Base-by-base conservation (phyloP, 2,797 vertebrate genomes). In the Etheostoma nigrum region DNA sequence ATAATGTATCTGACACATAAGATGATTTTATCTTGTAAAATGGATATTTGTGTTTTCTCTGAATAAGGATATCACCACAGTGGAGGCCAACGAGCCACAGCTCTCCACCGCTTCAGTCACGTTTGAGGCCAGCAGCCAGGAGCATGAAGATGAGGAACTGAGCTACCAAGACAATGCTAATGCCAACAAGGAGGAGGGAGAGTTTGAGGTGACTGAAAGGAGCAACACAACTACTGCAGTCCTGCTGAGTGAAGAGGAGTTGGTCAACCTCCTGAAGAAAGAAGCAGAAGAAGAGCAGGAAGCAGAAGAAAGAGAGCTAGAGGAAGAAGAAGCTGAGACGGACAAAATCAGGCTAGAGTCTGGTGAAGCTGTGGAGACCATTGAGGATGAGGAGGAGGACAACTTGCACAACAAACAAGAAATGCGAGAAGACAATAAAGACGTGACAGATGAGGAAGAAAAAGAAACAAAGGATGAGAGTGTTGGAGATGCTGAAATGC, bases 191-290 rank as follows among this genome's bases (percentile, higher is more conserved):
- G 74, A 74, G 2, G 72, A 79, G 5, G 49, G 61, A 44, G 73
- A 71, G 36, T 27, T 63, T 42, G 55, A 86, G 40, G 83, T 42
- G 16, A 23, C 78, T 6, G 77, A 86, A 27, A 76, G 67, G 62
- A 86, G 61, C 9, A 80, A 86, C 16, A 87, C 84, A 74, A 86
- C 69, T 51, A 54, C 81, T 16, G 93, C 94, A 5, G 83, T 95
- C 42, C 86, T 95, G 57, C 33, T 95, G 67, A 95, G 93, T 36
- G 92, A 95, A 25, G 92, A 94, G 48, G 92, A 92, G 67, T 72
- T 95, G 57, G 83, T 81, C 0, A 83, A 88, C 23, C 89, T 95
- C 51, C 78, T 95, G 42, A 92, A 78, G 14, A 87, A 86, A 78
- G 90, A 91, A 45, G 78, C 72, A 51, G 81, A 86, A 40, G 89